These are phyloP conservation scores for Paralvinella palmiformis DNA, from an alignment of 1,140 invertebrate genomes.

Conservation along the genomic window DNA sequence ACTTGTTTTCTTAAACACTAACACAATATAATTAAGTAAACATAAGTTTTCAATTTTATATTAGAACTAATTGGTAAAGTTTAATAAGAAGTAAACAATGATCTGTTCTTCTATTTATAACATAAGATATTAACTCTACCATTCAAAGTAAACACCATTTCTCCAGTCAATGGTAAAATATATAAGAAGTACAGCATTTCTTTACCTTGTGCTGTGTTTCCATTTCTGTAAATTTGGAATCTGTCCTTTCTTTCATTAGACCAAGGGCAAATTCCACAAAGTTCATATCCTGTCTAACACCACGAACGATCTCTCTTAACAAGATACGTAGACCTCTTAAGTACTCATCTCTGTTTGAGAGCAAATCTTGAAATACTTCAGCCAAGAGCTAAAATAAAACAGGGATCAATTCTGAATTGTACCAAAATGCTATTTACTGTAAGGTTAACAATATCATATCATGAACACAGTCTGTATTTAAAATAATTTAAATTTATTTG, in stretches of 20 bases:
- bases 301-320: constrained; percentile 80
- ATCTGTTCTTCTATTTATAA: too few relatives aligned
- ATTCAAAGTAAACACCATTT: too few relatives aligned
- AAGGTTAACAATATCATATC: neutral
- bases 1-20: too few relatives aligned
- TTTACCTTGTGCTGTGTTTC: constrained; percentile 43
- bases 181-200: too few relatives aligned
- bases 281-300: constrained; percentile 72
- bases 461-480: neutral
- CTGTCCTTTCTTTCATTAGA: constrained; percentile 60
- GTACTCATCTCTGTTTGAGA: constrained; percentile 85
- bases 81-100: too few relatives aligned
- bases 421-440: neutral
- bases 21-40: too few relatives aligned
- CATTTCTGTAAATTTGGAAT: constrained; percentile 43
- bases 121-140: too few relatives aligned
- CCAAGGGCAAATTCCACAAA: constrained; percentile 64
- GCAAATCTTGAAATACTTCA: constrained; percentile 67
- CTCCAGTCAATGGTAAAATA: too few relatives aligned
- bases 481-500: constrained; percentile 4
- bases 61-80: too few relatives aligned
- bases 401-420: too few relatives aligned
- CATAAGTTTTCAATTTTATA: too few relatives aligned
- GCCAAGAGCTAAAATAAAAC: constrained; percentile 61
- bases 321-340: constrained; percentile 74